These are phyloP conservation scores for Drosophila arawakana DNA, from an alignment of 1,140 invertebrate genomes.

Conservation along the genomic window DNA sequence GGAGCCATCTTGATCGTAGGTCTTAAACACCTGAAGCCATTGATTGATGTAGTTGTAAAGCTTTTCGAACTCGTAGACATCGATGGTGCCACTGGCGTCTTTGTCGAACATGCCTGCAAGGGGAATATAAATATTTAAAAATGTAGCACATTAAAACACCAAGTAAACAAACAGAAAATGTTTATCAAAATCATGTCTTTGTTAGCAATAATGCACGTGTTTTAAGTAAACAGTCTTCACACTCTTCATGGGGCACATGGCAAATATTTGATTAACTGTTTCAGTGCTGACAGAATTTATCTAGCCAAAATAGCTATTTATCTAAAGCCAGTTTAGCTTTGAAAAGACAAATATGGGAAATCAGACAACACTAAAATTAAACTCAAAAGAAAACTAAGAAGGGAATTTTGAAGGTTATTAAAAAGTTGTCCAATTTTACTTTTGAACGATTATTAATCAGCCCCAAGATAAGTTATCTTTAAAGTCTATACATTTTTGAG, in stretches of 20 bases:
- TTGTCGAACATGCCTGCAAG: constrained; percentile 94
- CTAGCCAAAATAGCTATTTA: no score
- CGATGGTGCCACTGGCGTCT: constrained; percentile 94
- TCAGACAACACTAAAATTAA: no score
- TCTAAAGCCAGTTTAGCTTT: no score
- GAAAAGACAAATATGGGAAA: no score
- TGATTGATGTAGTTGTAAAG: constrained; percentile 95
- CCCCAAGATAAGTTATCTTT: no score
- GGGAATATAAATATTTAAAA: constrained; percentile 8
- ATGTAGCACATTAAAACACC: constrained; percentile 38
- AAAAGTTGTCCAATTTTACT: no score
- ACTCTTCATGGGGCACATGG: background rate
- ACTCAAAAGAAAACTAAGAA: no score
- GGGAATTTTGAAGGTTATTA: no score
- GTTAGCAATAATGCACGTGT: constrained; percentile 45
- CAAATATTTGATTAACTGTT: constrained; percentile 34
- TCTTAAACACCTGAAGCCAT: constrained; percentile 93
- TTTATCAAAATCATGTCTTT: constrained; percentile 32
- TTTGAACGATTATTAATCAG: no score
- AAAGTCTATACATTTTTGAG: no score
- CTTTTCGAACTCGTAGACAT: constrained; percentile 93
- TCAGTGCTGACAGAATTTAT: background rate
- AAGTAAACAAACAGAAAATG: constrained; percentile 54
- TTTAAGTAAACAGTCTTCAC: background rate
- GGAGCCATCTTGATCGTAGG: constrained; percentile 92